phyloP scores from a whole-genome alignment of 2,113 vertebrate genomes.

The Silurus asotus region DNA sequence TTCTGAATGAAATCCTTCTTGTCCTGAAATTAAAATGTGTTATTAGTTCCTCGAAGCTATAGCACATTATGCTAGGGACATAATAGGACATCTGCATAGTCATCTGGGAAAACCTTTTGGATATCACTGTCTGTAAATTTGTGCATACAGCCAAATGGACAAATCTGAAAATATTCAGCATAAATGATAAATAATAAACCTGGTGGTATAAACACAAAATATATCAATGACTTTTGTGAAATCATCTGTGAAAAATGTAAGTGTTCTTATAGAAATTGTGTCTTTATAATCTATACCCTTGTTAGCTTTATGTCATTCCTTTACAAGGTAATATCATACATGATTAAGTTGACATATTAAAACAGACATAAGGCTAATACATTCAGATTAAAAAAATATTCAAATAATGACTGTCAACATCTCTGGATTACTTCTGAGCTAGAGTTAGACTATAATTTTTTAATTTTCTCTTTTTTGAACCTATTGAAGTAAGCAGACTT shows the following conservation, averaged over 20 bases:
- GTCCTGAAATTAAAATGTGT: slow-evolving; percentile 74
- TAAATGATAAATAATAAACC: neutral
- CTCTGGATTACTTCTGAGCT: neutral
- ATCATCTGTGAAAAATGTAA: too few relatives aligned
- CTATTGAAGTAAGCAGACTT: neutral
- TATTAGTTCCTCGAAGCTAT: neutral
- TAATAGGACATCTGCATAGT: neutral
- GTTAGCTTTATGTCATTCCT: neutral
- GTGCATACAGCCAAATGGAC: neutral
- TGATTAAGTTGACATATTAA: neutral
- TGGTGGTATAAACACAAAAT: neutral
- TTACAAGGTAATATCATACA: neutral
- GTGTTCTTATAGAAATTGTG: too few relatives aligned
- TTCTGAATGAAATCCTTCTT: slow-evolving; percentile 92
- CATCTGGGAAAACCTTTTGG: neutral
- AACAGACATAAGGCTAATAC: neutral
- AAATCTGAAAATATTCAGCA: neutral
- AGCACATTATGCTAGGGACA: neutral
- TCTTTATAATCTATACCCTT: too few relatives aligned
- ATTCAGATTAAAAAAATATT: neutral
- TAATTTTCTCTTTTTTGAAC: neutral
- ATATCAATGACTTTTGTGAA: too few relatives aligned
- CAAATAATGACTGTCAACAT: neutral
- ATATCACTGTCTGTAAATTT: neutral
- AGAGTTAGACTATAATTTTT: neutral